Evolutionary conservation across 2,797 vertebrate genomes (phyloP).

Genomic region (Erethizon dorsatum): DNA sequence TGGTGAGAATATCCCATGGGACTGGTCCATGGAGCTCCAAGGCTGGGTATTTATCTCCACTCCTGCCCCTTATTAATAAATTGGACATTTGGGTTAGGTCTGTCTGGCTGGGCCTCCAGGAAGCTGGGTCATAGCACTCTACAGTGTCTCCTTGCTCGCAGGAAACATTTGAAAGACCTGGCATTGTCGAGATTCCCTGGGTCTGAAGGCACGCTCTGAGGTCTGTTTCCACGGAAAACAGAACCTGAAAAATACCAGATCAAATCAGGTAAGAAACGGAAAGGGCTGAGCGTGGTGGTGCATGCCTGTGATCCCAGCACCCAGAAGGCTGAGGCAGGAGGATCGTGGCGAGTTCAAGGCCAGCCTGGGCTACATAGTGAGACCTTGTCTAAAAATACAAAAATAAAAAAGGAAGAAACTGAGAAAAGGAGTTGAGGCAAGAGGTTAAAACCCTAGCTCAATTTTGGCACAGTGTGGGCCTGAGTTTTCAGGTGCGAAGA

Average conservation of each 20-base stretch:
- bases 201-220: neutral
- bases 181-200: neutral
- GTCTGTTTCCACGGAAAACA: constrained; percentile 21
- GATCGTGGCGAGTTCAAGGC: neutral
- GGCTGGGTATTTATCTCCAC: neutral
- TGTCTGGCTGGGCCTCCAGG: neutral
- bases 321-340: neutral
- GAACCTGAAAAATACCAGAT: neutral
- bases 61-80: neutral
- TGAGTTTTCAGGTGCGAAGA: constrained; percentile 29
- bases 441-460: neutral
- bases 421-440: neutral
- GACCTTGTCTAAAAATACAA: neutral
- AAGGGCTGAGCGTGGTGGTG: neutral
- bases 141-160: neutral
- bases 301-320: neutral
- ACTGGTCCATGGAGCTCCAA: rapidly evolving
- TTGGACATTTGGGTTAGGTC: neutral
- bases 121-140: neutral
- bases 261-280: neutral
- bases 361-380: neutral
- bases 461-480: rapidly evolving
- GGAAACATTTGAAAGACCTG: neutral
- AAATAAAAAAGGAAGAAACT: neutral
- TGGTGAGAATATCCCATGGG: neutral